phyloP scores from a whole-genome alignment of 2,888 invertebrate species.

The Tetheella fluctuosa region DNA sequence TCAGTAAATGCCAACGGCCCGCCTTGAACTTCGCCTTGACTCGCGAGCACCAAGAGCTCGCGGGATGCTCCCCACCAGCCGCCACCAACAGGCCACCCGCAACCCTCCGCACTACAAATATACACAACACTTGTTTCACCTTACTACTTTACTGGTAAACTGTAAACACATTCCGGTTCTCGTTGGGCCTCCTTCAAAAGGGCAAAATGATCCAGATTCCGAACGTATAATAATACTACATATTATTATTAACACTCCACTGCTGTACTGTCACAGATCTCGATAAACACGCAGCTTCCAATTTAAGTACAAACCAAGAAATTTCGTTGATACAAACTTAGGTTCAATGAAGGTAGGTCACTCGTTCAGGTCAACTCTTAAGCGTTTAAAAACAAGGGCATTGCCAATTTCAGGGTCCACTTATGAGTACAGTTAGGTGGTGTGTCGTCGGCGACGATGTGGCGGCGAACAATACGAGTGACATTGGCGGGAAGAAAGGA shows the following conservation, averaged over 20 bases:
- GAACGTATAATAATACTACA: conserved; percentile 11
- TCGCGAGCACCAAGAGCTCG: conserved; percentile 40
- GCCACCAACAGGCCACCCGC: conserved; percentile 27
- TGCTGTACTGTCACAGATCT: neutral
- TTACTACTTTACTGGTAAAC: conserved; percentile 50
- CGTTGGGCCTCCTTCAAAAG: conserved; percentile 60
- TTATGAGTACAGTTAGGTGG: conserved; percentile 76
- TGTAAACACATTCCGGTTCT: conserved; percentile 69
- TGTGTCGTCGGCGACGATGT: conserved; percentile 48
- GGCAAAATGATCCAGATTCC: conserved; percentile 60
- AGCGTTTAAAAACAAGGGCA: conserved; percentile 69
- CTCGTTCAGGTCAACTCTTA: conserved; percentile 51
- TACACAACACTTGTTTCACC: conserved; percentile 43
- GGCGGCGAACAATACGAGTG: conserved; percentile 73
- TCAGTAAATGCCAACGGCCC: conserved; percentile 79
- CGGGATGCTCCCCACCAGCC: conserved; percentile 56
- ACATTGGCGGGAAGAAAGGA: conserved; percentile 82
- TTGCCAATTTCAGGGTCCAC: conserved; percentile 82
- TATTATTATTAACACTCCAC: neutral
- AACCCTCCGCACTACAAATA: conserved; percentile 47
- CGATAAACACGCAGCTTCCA: neutral
- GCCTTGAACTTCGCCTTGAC: conserved; percentile 78
- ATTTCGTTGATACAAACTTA: neutral
- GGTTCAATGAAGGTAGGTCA: conserved; percentile 52
- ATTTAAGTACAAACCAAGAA: neutral